These are phyloP conservation scores for Aleiodes sp. DNA, from an alignment of 1,140 invertebrate species.

Conservation along the genomic window DNA sequence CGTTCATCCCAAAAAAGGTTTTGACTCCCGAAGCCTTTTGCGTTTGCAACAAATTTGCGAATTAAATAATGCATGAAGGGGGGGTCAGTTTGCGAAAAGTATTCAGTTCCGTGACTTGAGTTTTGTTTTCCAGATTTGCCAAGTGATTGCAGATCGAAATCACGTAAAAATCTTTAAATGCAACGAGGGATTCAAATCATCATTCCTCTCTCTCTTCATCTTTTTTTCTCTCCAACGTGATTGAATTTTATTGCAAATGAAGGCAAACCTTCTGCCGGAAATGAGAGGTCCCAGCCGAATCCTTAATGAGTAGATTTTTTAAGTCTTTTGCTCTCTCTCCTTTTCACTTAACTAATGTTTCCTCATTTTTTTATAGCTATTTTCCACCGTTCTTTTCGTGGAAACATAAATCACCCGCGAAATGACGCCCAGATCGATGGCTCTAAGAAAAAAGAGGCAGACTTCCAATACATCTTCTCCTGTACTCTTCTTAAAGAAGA, in stretches of 20 bases:
- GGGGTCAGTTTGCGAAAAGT: too few relatives aligned
- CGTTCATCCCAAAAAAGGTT: conserved; percentile 26
- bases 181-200: not conserved
- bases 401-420: conserved; percentile 47
- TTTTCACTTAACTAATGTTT: not conserved
- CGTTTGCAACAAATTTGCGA: conserved; percentile 33
- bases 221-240: not conserved
- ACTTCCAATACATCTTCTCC: too few relatives aligned
- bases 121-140: too few relatives aligned
- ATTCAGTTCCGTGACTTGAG: too few relatives aligned
- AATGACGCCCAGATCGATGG: conserved; percentile 18
- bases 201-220: not conserved
- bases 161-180: not conserved
- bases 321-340: not conserved
- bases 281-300: not conserved
- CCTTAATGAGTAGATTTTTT: not conserved
- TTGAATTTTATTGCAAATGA: not conserved
- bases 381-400: conserved; percentile 38
- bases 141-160: too few relatives aligned
- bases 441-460: not conserved
- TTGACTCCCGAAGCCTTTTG: conserved; percentile 9
- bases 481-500: not conserved
- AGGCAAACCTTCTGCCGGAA: not conserved
- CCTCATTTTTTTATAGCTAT: not conserved
- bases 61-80: conserved; percentile 41